Conservation (phyloP, 2,888 invertebrate genomes). For the Aromia moschata region DNA sequence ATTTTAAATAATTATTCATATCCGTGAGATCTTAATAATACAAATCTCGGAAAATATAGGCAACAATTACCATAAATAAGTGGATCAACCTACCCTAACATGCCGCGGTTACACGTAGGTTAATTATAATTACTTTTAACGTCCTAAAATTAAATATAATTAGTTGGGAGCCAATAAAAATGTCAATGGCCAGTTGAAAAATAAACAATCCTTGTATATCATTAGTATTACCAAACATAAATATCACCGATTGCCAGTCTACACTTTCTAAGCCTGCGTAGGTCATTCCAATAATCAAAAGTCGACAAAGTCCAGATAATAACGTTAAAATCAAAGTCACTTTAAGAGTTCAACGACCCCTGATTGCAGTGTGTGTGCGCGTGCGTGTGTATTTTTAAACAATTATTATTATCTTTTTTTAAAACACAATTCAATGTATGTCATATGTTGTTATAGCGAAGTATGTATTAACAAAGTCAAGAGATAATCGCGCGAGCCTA, state of each 20-base stretch:
- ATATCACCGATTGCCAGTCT: constrained; percentile 16
- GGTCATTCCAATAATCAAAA: constrained; percentile 13
- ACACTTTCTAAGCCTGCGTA: constrained; percentile 12
- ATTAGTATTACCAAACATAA: constrained; percentile 17
- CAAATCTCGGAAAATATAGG: neutral
- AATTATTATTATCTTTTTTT: constrained; percentile 36
- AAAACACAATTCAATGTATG: constrained; percentile 36
- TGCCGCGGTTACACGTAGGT: constrained; percentile 15
- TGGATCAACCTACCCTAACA: constrained; percentile 15
- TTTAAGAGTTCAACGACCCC: constrained; percentile 38
- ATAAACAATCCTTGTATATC: neutral
- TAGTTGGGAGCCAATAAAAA: constrained; percentile 15
- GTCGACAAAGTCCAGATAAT: constrained; percentile 23
- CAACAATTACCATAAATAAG: neutral
- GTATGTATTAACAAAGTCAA: constrained; percentile 10
- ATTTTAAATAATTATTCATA: neutral
- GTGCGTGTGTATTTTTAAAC: constrained; percentile 38
- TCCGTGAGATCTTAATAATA: neutral
- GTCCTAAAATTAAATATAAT: constrained; percentile 14
- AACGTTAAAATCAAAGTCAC: constrained; percentile 20
- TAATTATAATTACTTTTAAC: constrained; percentile 10
- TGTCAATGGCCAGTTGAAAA: constrained; percentile 8
- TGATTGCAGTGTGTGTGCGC: constrained; percentile 22
- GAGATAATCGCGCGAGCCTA: constrained; percentile 21
- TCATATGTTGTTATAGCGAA: constrained; percentile 30